phyloP scores from a whole-genome alignment of 2,113 vertebrate species.

The Dasyornis broadbenti region DNA sequence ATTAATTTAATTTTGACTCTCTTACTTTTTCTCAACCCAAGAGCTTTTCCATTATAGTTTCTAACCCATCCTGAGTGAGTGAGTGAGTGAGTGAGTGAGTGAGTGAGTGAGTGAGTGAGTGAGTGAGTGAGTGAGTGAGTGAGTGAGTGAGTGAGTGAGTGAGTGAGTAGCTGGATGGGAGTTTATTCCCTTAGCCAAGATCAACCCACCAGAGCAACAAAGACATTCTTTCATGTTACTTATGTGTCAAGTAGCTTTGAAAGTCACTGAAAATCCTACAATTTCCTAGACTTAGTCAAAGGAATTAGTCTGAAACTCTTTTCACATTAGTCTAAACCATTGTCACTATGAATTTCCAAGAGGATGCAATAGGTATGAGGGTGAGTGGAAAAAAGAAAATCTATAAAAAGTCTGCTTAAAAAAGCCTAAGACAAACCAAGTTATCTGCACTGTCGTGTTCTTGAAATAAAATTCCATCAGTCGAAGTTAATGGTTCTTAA shows the following conservation, averaged over 20 bases:
- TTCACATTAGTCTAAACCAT: neutral
- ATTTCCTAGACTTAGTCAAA: neutral
- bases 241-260: neutral
- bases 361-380: neutral
- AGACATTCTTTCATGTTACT: neutral
- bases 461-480: conserved; percentile 39
- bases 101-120: too few relatives aligned
- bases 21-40: neutral
- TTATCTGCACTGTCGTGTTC: neutral
- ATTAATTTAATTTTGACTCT: neutral
- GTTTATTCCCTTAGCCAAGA: neutral
- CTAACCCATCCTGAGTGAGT: neutral
- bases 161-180: neutral
- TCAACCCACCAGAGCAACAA: neutral
- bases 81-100: too few relatives aligned
- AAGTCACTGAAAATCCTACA: neutral
- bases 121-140: too few relatives aligned
- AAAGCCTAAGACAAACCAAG: neutral
- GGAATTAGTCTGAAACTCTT: neutral
- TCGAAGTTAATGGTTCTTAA: conserved; percentile 30
- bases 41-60: neutral
- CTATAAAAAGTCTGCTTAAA: conserved; percentile 20
- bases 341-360: neutral
- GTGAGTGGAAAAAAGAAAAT: neutral
- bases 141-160: too few relatives aligned